These are phyloP conservation scores for Mixornis gularis DNA, from an alignment of 2,113 vertebrate species.

Conservation along the genomic window DNA sequence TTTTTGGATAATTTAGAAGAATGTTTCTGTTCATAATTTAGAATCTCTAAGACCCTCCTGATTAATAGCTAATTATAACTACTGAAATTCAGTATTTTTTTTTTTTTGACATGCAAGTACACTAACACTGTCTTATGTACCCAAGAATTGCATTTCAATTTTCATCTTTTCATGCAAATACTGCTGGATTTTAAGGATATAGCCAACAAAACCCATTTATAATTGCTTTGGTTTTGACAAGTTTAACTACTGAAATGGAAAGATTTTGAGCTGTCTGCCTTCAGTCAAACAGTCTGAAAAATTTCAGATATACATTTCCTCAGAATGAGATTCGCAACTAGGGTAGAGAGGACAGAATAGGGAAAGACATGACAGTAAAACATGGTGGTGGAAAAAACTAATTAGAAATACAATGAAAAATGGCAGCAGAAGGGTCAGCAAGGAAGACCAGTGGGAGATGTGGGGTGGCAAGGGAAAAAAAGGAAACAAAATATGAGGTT, in stretches of 20 bases:
- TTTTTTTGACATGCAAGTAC: neutral
- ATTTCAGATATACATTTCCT: neutral
- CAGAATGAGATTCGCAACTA: neutral
- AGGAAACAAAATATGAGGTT: rapidly evolving
- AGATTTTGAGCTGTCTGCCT: neutral
- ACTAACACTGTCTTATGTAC: neutral
- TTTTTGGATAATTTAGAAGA: neutral
- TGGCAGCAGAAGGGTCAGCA: neutral
- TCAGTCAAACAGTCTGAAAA: neutral
- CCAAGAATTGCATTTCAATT: neutral
- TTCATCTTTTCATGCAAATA: neutral
- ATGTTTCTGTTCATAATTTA: neutral
- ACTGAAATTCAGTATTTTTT: neutral
- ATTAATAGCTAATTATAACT: neutral
- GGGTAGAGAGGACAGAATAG: neutral
- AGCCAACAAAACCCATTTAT: neutral
- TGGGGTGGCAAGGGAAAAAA: neutral
- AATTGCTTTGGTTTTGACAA: neutral
- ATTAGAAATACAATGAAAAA: neutral
- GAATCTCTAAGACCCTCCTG: neutral
- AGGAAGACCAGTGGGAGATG: neutral
- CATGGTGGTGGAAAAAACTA: neutral
- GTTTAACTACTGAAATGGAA: neutral
- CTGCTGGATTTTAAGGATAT: neutral
- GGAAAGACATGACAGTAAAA: neutral